Evolutionary conservation across 2,797 vertebrate genomes (phyloP).

Genomic region (Taenioides sp.): DNA sequence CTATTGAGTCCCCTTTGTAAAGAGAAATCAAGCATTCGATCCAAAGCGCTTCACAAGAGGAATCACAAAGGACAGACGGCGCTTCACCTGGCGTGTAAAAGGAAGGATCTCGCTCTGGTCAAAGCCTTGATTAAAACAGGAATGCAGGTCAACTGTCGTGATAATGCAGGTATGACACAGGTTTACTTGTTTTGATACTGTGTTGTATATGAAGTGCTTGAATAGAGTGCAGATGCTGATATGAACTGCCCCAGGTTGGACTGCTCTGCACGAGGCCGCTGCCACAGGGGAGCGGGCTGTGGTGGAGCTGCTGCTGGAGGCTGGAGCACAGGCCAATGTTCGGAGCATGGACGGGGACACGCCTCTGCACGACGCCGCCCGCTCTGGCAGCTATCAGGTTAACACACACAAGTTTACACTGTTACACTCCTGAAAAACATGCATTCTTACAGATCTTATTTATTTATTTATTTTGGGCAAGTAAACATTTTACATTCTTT

Average conservation of each 20-base stretch:
- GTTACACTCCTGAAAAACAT: no score
- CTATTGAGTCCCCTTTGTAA: background rate
- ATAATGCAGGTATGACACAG: constrained; percentile 40
- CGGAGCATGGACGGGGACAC: constrained; percentile 71
- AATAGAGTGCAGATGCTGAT: background rate
- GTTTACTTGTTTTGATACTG: background rate
- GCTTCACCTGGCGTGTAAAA: constrained; percentile 79
- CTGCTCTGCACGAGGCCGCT: constrained; percentile 84
- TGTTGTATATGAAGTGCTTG: no score
- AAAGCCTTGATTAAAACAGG: constrained; percentile 79
- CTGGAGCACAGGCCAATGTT: constrained; percentile 80
- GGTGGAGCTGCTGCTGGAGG: constrained; percentile 80
- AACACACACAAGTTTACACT: background rate
- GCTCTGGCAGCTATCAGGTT: constrained; percentile 79
- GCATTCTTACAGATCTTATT: no score
- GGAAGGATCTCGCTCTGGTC: constrained; percentile 71
- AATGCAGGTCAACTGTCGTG: constrained; percentile 77
- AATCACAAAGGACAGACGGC: constrained; percentile 74
- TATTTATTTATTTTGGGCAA: no score
- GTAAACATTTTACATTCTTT: no score
- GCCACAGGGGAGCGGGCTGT: constrained; percentile 64
- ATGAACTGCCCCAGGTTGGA: constrained; percentile 79
- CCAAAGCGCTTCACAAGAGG: constrained; percentile 54
- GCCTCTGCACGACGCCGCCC: constrained; percentile 83
- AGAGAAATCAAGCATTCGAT: background rate